Evolutionary conservation across 2,113 vertebrate genomes (phyloP).

Genomic region (Atherinomorus stipes): DNA sequence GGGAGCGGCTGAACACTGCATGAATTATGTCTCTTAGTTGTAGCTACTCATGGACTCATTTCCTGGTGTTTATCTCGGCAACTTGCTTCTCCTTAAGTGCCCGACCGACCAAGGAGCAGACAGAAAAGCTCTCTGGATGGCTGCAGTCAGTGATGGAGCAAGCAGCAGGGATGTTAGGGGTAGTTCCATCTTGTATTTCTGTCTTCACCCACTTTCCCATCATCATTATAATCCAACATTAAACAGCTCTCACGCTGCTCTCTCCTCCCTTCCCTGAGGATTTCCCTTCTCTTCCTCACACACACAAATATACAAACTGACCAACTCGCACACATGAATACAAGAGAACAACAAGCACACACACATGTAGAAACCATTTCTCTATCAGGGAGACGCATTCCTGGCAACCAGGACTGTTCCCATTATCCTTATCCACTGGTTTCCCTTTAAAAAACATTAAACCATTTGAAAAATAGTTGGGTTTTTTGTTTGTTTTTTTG

Average conservation of each 20-base stretch:
- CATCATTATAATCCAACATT: slow-evolving; percentile 53
- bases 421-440: slow-evolving; percentile 44
- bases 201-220: slow-evolving; percentile 57
- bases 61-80: not conserved
- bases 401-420: slow-evolving; percentile 55
- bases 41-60: not conserved
- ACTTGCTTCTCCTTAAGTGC: not conserved
- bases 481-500: not conserved
- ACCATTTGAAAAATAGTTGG: not conserved
- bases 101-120: not conserved
- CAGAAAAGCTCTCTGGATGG: not conserved
- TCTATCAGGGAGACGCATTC: slow-evolving; percentile 50
- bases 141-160: not conserved
- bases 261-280: slow-evolving; percentile 50
- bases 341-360: slow-evolving; percentile 12
- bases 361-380: slow-evolving; percentile 26
- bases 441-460: slow-evolving; percentile 24
- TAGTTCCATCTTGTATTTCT: slow-evolving; percentile 42
- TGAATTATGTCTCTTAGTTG: not conserved
- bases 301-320: slow-evolving; percentile 8
- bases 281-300: slow-evolving; percentile 38
- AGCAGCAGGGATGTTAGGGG: not conserved
- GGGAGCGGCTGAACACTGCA: not conserved
- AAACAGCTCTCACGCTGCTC: slow-evolving; percentile 71
- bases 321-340: not conserved